These are phyloP conservation scores for Hypselothyrea guttata DNA, from an alignment of 2,888 invertebrate species.

Conservation along the genomic window DNA sequence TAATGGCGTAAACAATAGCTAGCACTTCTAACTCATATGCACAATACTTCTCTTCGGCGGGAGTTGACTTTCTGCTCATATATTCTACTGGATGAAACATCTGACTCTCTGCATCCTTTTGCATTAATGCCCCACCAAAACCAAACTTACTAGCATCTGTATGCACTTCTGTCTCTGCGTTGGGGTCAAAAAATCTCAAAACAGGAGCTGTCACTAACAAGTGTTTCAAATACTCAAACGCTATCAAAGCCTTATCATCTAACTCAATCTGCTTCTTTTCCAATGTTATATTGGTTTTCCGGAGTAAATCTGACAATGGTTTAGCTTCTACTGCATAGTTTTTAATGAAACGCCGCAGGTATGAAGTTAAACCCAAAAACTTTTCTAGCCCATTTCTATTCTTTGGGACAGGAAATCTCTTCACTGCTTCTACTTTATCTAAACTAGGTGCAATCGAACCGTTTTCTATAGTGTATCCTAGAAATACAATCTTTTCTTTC, in stretches of 20 bases:
- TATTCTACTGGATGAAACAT: slow-evolving; percentile 24
- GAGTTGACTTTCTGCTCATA: slow-evolving; percentile 26
- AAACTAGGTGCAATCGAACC: background rate
- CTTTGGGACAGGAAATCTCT: slow-evolving; percentile 1
- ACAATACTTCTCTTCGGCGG: slow-evolving; percentile 61
- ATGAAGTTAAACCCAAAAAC: slow-evolving; percentile 1
- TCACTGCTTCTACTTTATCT: background rate
- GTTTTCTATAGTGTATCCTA: background rate
- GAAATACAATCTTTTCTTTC: too few species aligned
- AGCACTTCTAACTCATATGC: slow-evolving; percentile 56
- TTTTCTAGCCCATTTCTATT: background rate
- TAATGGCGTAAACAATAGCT: background rate
- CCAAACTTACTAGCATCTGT: too few species aligned
- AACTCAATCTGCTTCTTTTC: background rate
- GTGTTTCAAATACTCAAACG: background rate
- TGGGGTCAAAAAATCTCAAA: background rate
- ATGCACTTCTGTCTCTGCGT: too few species aligned
- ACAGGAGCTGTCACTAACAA: background rate
- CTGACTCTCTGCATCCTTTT: slow-evolving; percentile 21
- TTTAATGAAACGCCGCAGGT: slow-evolving; percentile 1
- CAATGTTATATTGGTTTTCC: too few species aligned
- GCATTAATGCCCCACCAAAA: slow-evolving; percentile 30
- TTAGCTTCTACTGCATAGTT: slow-evolving; percentile 3
- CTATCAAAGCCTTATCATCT: background rate
- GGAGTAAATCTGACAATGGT: slow-evolving; percentile 23